phyloP scores from a whole-genome alignment of 2,888 invertebrate species.

The Erpobdella octoculata region DNA sequence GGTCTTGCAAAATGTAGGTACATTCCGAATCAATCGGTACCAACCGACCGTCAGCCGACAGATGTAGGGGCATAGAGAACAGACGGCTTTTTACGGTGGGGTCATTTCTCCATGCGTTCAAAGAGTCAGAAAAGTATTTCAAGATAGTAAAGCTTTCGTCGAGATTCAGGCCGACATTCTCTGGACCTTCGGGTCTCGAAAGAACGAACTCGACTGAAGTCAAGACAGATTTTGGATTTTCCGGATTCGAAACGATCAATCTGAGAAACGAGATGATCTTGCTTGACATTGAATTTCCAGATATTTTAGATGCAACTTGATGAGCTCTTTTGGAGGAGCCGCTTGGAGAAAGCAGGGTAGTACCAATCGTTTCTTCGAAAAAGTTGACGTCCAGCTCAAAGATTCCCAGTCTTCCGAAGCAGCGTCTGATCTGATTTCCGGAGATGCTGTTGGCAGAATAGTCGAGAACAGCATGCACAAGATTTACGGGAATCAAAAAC shows the following conservation, averaged over 20 bases:
- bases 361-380: constrained; percentile 33
- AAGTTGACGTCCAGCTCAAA: constrained; percentile 37
- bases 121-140: constrained; percentile 39
- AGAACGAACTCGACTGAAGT: constrained; percentile 31
- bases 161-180: constrained; percentile 22
- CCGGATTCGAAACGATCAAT: constrained; percentile 35
- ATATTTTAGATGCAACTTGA: neutral
- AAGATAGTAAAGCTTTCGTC: constrained; percentile 38
- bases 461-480: constrained; percentile 38
- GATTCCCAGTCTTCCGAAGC: constrained; percentile 36
- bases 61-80: constrained; percentile 36
- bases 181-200: constrained; percentile 7
- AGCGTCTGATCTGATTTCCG: constrained; percentile 35
- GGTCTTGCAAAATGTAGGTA: constrained; percentile 36
- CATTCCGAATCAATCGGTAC: constrained; percentile 32
- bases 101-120: constrained; percentile 33
- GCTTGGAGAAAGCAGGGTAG: neutral
- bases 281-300: constrained; percentile 5
- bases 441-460: constrained; percentile 37
- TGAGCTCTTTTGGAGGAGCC: neutral
- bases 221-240: constrained; percentile 34
- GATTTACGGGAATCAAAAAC: constrained; percentile 36
- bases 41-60: constrained; percentile 35
- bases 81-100: constrained; percentile 27
- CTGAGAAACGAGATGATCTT: constrained; percentile 29